Percentiles rank a stretch among this genome's conserved stretches.
Conservation (phyloP, 2,888 invertebrate species). For the Lysandra bellargus region DNA sequence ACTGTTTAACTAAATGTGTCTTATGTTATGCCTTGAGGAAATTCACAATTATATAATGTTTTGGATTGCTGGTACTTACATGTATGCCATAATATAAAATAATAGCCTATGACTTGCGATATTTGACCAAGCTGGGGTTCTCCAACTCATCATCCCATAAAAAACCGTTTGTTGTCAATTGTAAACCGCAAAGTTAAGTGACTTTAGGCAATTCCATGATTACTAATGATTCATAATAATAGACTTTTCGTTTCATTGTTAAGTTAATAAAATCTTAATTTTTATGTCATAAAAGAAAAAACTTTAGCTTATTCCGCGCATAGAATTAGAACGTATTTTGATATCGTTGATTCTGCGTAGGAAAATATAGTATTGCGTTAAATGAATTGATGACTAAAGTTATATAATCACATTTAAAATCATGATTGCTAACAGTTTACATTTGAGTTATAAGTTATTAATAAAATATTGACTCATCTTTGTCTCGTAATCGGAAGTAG, state of each 20-base stretch:
- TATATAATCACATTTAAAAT: background rate
- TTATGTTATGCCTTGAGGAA: slow-evolving; percentile 40
- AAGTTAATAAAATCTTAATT: background rate
- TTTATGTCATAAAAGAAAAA: background rate
- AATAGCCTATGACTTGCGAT: background rate
- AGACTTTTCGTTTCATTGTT: background rate
- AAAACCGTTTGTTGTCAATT: background rate
- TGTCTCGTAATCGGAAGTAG: slow-evolving; percentile 53
- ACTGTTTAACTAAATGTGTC: slow-evolving; percentile 17
- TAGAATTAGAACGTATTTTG: no score
- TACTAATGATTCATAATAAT: background rate
- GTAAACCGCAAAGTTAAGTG: background rate
- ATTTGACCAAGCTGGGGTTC: background rate
- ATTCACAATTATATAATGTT: slow-evolving; percentile 12
- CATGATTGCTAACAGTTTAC: background rate
- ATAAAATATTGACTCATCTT: slow-evolving; percentile 35
- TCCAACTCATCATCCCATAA: background rate
- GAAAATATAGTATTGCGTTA: no score
- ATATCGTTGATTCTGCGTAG: no score
- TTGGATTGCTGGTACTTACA: background rate
- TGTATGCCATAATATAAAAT: background rate
- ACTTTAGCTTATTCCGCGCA: no score
- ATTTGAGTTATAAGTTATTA: slow-evolving; percentile 48
- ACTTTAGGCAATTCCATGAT: background rate
- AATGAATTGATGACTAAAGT: background rate